phyloP scores from a whole-genome alignment of 1,140 invertebrate genomes.

The Brachionus asplanchnoidis region DNA sequence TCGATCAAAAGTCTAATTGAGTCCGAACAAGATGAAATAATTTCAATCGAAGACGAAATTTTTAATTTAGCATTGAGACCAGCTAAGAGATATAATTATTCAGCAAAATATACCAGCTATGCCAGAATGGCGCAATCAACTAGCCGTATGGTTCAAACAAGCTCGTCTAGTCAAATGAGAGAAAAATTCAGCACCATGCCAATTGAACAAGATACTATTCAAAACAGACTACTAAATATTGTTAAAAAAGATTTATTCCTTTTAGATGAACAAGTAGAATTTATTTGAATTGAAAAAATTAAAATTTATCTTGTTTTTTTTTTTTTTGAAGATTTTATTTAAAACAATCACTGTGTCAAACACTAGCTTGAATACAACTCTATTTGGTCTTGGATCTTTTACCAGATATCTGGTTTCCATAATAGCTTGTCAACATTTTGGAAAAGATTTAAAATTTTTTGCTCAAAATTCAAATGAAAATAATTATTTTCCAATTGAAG shows the following conservation, averaged over 20 bases:
- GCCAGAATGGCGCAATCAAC: not conserved
- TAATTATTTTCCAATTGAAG: not conserved
- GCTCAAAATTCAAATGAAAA: not conserved
- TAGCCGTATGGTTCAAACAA: not conserved
- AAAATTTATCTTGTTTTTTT: not conserved
- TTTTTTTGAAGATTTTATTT: not conserved
- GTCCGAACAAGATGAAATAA: not conserved
- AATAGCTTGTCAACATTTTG: not conserved
- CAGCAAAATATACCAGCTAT: not conserved
- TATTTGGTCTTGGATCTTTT: not conserved
- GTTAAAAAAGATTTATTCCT: not conserved
- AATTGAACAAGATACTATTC: not conserved
- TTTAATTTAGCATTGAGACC: conserved; percentile 18
- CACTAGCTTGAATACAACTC: not conserved
- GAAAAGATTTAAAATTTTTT: not conserved
- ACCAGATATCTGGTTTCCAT: conserved; percentile 4
- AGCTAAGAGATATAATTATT: not conserved
- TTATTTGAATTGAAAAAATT: not conserved
- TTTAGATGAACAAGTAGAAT: not conserved
- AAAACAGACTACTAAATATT: not conserved
- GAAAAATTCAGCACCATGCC: not conserved
- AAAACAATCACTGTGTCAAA: not conserved
- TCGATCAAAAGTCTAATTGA: not conserved
- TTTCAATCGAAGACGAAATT: conserved; percentile 30
- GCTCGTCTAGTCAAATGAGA: not conserved